Percentiles rank a stretch among this genome's conserved stretches.
Conservation (phyloP, 2,113 vertebrate genomes). For the Sinocyclocheilus maitianheensis region DNA sequence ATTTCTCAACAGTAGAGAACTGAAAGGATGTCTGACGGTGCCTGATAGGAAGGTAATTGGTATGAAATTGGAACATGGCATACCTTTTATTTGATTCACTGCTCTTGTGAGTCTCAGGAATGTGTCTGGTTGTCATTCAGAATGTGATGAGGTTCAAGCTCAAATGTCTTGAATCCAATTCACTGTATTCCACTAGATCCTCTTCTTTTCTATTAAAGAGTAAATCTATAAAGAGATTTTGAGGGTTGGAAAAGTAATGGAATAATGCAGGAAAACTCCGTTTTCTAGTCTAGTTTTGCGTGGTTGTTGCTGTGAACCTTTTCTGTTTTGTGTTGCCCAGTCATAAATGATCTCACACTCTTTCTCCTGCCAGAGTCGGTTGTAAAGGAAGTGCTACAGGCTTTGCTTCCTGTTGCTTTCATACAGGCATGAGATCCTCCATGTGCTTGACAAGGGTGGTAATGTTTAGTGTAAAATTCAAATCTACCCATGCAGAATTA, state of each 20-base stretch:
- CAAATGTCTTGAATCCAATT: slow-evolving; percentile 70
- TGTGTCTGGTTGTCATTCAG: slow-evolving; percentile 27
- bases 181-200: slow-evolving; percentile 60
- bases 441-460: background rate
- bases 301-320: background rate
- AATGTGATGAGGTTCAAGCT: slow-evolving; percentile 41
- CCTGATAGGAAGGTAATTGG: slow-evolving; percentile 66
- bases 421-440: background rate
- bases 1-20: slow-evolving; percentile 67
- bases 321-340: background rate
- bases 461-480: background rate
- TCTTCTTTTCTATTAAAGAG: slow-evolving; percentile 77
- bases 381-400: slow-evolving; percentile 9
- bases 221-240: background rate
- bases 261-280: background rate
- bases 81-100: slow-evolving; percentile 54
- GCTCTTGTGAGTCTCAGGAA: slow-evolving; percentile 17
- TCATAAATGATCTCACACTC: background rate
- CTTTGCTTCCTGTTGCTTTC: slow-evolving; percentile 13
- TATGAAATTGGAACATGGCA: slow-evolving; percentile 69
- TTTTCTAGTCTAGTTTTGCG: background rate
- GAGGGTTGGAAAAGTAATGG: background rate
- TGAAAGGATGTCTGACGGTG: slow-evolving; percentile 65
- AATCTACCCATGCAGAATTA: background rate
- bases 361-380: background rate